phyloP scores from a whole-genome alignment of 2,888 invertebrate genomes.

The Drosophila suboccidentalis region DNA sequence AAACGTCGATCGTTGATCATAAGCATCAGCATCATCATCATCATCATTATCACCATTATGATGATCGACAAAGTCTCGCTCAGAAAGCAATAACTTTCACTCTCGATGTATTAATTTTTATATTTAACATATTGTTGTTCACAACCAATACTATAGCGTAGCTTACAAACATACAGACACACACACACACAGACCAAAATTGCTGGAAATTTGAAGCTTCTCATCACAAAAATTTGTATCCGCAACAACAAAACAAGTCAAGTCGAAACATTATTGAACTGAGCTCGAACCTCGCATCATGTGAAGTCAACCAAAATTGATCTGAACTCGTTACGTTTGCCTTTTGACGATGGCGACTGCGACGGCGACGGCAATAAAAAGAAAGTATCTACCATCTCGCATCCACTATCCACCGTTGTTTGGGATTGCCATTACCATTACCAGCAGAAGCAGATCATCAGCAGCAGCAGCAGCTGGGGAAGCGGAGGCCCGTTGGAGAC shows the following conservation, averaged over 20 bases:
- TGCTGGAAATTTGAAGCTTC: slow-evolving; percentile 65
- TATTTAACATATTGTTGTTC: slow-evolving; percentile 81
- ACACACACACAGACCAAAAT: slow-evolving; percentile 22
- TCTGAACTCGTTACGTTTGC: slow-evolving; percentile 79
- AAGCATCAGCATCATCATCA: slow-evolving; percentile 18
- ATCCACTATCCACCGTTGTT: slow-evolving; percentile 26
- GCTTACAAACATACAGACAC: slow-evolving; percentile 11
- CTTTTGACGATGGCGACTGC: slow-evolving; percentile 64
- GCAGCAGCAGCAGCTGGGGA: slow-evolving; percentile 8
- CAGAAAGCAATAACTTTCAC: slow-evolving; percentile 81
- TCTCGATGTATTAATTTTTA: slow-evolving; percentile 84
- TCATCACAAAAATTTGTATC: slow-evolving; percentile 47
- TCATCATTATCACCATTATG: slow-evolving; percentile 20
- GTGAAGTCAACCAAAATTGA: slow-evolving; percentile 80
- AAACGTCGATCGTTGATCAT: slow-evolving; percentile 27
- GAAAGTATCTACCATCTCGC: slow-evolving; percentile 73
- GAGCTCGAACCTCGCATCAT: slow-evolving; percentile 49
- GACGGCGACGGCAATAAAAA: slow-evolving; percentile 76
- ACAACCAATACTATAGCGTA: slow-evolving; percentile 36
- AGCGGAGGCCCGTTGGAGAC: slow-evolving; percentile 20
- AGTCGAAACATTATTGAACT: slow-evolving; percentile 71
- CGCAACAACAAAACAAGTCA: slow-evolving; percentile 56
- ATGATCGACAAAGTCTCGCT: slow-evolving; percentile 60
- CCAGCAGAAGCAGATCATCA: slow-evolving; percentile 32
- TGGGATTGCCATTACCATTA: slow-evolving; percentile 37